Base-by-base conservation (phyloP, 2,113 vertebrate species). In the Pelecanus crispus region DNA sequence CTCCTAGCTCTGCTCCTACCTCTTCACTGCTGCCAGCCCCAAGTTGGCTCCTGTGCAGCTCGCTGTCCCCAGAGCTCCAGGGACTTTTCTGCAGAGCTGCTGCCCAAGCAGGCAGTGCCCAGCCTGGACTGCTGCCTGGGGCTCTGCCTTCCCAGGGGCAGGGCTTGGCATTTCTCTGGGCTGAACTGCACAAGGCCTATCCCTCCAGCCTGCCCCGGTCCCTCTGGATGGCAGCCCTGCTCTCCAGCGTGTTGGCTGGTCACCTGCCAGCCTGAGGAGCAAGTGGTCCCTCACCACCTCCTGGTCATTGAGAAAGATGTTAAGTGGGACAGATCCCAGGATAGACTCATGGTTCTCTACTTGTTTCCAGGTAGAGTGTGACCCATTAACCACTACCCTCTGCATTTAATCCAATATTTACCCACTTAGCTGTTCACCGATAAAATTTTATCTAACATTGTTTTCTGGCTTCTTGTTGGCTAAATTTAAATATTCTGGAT, bases 11-110 rank as follows among this genome's bases (percentile, higher is more conserved):
- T 66, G 2, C 40, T 58, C 6, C 25, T 28, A 7, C 25, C 47
- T 2, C 17, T 13, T 58, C 17, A 4, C 18, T 65, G 50, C 29
- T 45, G 45, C 3, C 13, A 29, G 20, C 10, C 7, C 10, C 34
- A 52, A 18, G 15, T 8, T 59, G 11, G 18, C 15, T 52, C 19
- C 26, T 28, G 17, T 70, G 55, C 13, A 52, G 36, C 21, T 59
- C 2, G 2, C 8, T 59, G 38, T 89, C 14, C 52, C 32, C 0
- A 1, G 32, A 36, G 26, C 6, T 32, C 14, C 5, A 1, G 19
- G 12, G 4, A 50, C 15, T 53, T 45, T 68, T 38, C 53, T 53
- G 19, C 38, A 82, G 34, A 47, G 8, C 17, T 68, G 13, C 34
- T 62, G 20, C 17, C 16, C 19, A 17, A 4, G 16, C 21, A 67